Percentiles rank a stretch among this genome's conserved stretches.
phyloP scores from a whole-genome alignment of 2,888 invertebrate species.

The Trisateles emortualis region DNA sequence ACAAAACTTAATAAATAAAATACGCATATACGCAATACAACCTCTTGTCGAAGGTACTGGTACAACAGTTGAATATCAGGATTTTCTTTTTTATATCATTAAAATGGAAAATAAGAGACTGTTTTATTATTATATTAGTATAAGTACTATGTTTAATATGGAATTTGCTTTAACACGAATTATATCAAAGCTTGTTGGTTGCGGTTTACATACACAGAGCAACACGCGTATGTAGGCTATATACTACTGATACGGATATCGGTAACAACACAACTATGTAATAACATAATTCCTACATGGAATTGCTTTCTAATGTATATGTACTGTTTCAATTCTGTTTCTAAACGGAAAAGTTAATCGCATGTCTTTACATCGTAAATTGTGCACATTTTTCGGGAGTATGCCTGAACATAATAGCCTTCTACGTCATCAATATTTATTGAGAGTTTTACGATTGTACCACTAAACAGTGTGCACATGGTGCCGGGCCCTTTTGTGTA shows the following conservation, averaged over 20 bases:
- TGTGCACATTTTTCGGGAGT: conserved; percentile 78
- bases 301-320: conserved; percentile 23
- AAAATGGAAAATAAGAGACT: background rate
- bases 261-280: conserved; percentile 10
- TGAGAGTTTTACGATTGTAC: conserved; percentile 76
- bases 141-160: background rate
- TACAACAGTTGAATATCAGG: too few species aligned
- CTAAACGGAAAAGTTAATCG: conserved; percentile 71
- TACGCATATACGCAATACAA: too few species aligned
- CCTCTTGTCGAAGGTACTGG: too few species aligned
- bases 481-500: conserved; percentile 57
- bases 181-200: background rate
- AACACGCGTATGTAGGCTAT: conserved; percentile 1
- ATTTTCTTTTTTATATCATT: too few species aligned
- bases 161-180: conserved; percentile 1
- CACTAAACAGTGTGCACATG: conserved; percentile 70
- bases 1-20: too few species aligned
- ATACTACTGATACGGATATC: conserved; percentile 1
- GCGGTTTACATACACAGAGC: conserved; percentile 4
- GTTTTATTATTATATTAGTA: background rate
- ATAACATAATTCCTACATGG: conserved; percentile 14
- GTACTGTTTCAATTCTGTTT: conserved; percentile 49
- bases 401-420: conserved; percentile 78
- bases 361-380: conserved; percentile 79
- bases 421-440: conserved; percentile 83